phyloP scores from a whole-genome alignment of 2,797 vertebrate genomes.

The Pangasius larnaudii region DNA sequence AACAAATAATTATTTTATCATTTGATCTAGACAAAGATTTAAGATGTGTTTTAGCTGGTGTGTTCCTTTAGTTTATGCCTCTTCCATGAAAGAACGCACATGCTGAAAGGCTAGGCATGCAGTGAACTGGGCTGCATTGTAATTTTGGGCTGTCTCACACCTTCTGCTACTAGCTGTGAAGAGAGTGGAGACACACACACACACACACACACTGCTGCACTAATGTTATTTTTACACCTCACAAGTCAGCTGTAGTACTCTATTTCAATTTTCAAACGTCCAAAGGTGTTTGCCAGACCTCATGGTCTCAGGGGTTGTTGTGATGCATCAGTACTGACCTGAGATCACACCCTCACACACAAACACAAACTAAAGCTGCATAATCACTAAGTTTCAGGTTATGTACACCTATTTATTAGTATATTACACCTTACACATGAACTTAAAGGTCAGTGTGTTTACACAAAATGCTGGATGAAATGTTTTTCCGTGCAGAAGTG shows the following conservation, averaged over 20 bases:
- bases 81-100: not conserved
- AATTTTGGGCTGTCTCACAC: conserved; percentile 14
- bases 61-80: not conserved
- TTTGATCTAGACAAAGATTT: not conserved
- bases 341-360: conserved; percentile 27
- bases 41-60: not conserved
- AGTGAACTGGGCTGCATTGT: not conserved
- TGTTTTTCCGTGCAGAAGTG: not conserved
- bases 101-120: not conserved
- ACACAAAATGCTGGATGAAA: not conserved
- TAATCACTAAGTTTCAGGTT: not conserved
- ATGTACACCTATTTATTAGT: not conserved
- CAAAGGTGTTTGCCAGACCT: conserved; percentile 14
- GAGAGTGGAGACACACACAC: not conserved
- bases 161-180: conserved; percentile 21
- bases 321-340: conserved; percentile 55
- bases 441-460: not conserved
- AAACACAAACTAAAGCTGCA: not conserved
- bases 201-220: not conserved
- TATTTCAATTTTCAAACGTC: conserved; percentile 13
- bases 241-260: conserved; percentile 36
- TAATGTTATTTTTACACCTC: conserved; percentile 23
- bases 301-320: conserved; percentile 52
- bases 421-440: not conserved
- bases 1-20: not conserved